Evolutionary conservation across 2,888 invertebrate genomes (phyloP), one percentile per base, ranked within the genome.

Genomic region (Hartigia nigra): DNA sequence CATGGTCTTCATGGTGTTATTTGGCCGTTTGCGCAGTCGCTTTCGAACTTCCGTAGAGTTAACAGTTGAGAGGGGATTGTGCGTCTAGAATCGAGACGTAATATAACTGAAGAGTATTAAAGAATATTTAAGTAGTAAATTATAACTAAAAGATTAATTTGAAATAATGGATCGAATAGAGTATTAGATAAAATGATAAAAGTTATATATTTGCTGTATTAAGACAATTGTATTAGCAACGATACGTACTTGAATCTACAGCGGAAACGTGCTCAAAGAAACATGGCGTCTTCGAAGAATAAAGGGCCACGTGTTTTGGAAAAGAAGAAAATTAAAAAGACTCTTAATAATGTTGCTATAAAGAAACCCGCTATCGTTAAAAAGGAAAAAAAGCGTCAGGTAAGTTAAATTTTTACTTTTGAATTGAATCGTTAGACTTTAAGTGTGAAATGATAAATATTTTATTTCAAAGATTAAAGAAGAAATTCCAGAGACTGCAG

Each of bases 91-190:
- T 80, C 78, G 78, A 79, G 75, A 81, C 77, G 32, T 76, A 39
- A 69, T 78, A 79, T 76, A 78, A 82, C 80, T 81, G 80, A 84
- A 82, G 75, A 78, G 35, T 9, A 35, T 35, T 9, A 9, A 35
- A 35, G 5, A 35, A 35, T 35, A 34, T 35, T 4, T 35, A 35
- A 9, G 35, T 35, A 35, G 35, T 35, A 5, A 2, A 35, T 35
- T 35, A 35, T 35, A 35, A 4, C 9, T 9, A 35, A 4, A 9
- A 35, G 9, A 35, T 35, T 5, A 35, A 9, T 35, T 35, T 35
- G n/a, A 5, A 35, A 35, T 1, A 35, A 3, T 4, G 9, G 35
- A 35, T 35, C 9, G 35, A 9, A 9, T 9, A 35, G 5, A 35
- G 35, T 35, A 35, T 35, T 9, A 5, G 4, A 35, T 35, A 35